Base-by-base conservation (phyloP, 2,888 invertebrate genomes). In the Cloeon dipterum region DNA sequence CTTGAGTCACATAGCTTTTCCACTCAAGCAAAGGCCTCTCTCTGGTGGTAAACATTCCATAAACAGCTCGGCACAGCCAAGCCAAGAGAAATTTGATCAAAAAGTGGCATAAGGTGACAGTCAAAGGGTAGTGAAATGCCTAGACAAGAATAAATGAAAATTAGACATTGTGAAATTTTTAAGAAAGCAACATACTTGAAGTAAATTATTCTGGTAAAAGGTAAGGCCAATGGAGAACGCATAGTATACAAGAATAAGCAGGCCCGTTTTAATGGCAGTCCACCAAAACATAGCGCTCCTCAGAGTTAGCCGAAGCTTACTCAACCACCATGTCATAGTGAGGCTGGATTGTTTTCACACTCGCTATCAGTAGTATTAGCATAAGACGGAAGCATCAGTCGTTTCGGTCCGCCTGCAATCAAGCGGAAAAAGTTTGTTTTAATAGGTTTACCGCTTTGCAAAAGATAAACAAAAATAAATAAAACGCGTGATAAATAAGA, bases 161-260 rank as follows among this genome's bases (percentile, higher is more conserved):
- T 17, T 17, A 20, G 39, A 8, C 10, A 21, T 18, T 19, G 4
- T 21, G 13, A 25, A 18, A 36, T 23, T 14, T 20, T 34, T 17
- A 26, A 14, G 39, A 26, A 32, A 34, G 18, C 25, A 36, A 43
- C 41, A 46, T 59, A 83, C 85, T 66, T 77, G 74, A n/a, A n/a
- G n/a, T n/a, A n/a, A n/a, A n/a, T n/a, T n/a, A n/a, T 89, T 74
- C 56, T 96, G 94, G 58, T 94, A 98, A 58, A 96, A 98, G 8
- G 93, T 96, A 37, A 98, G 68, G 33, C 88, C 79, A 48, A 98
- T 89, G 11, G 94, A 96, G 38, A 94, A 68, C 10, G 74, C 66
- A 53, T 91, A 88, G 58, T 94, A 96, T 34, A 83, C 59, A 3
- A 77, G 54, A 42, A 94, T 77, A 33, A 89, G 33, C 8, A 26